Evolutionary conservation across 2,888 invertebrate genomes (phyloP).

Genomic region (Aricia artaxerxes): DNA sequence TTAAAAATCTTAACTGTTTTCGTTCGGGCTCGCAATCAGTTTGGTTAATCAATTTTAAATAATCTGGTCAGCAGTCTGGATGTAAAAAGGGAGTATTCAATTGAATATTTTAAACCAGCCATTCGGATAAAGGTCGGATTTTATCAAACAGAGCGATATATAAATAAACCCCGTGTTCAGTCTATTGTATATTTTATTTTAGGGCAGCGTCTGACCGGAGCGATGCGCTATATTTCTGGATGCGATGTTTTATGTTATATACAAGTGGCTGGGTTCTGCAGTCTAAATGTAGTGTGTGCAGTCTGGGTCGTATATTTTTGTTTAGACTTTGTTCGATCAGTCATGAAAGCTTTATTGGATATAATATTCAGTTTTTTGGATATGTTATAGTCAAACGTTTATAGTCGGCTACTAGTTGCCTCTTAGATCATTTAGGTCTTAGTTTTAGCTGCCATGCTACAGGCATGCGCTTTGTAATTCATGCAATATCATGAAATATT

Average conservation of each 20-base stretch:
- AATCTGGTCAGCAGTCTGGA: constrained; percentile 11
- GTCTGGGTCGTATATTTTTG: constrained; percentile 22
- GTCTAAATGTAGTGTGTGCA: constrained; percentile 20
- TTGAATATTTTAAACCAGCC: constrained; percentile 32
- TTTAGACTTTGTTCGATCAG: not conserved
- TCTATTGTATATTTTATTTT: constrained; percentile 29
- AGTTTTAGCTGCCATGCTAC: not conserved
- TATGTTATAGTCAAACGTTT: not conserved
- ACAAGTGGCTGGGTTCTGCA: constrained; percentile 2
- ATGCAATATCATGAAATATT: not conserved
- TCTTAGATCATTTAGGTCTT: not conserved
- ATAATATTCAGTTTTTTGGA: not conserved
- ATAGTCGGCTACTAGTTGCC: not conserved
- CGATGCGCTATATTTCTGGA: constrained; percentile 30
- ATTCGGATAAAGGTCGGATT: constrained; percentile 37
- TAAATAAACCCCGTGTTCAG: constrained; percentile 31
- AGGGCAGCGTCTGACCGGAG: constrained; percentile 16
- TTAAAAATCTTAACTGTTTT: constrained; percentile 1
- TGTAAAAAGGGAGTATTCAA: constrained; percentile 26
- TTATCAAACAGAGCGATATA: constrained; percentile 36
- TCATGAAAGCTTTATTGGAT: constrained; percentile 14
- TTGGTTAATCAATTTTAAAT: constrained; percentile 17
- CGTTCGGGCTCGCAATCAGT: not conserved
- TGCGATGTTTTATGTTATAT: constrained; percentile 11
- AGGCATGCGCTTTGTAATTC: too few species aligned